These are phyloP conservation scores for Ips typographus DNA, from an alignment of 1,140 invertebrate species.

Conservation along the genomic window DNA sequence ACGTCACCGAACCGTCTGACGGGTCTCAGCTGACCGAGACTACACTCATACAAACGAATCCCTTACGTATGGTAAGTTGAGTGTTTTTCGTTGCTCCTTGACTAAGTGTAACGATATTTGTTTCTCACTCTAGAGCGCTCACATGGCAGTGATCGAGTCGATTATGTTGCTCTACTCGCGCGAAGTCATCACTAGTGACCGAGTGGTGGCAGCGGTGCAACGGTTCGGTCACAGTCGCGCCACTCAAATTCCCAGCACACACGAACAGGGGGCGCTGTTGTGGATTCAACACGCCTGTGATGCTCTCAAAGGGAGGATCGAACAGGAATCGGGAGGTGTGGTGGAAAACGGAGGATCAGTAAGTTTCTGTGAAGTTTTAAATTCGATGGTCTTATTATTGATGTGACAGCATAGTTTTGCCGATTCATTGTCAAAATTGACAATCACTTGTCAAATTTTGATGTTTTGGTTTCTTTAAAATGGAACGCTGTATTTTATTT, in stretches of 20 bases:
- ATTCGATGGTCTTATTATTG: background rate
- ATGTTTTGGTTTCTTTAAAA: no score
- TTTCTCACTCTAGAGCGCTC: slow-evolving; percentile 74
- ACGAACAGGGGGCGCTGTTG: slow-evolving; percentile 84
- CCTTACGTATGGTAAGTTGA: slow-evolving; percentile 84
- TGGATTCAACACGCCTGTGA: slow-evolving; percentile 89
- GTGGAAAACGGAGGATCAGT: slow-evolving; percentile 44
- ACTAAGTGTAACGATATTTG: background rate
- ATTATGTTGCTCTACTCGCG: slow-evolving; percentile 94
- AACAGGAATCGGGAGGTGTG: slow-evolving; percentile 52
- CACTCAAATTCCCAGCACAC: slow-evolving; percentile 64
- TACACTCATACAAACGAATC: slow-evolving; percentile 92
- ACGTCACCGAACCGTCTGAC: slow-evolving; percentile 80
- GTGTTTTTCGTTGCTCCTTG: background rate
- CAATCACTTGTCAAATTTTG: no score
- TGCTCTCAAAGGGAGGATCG: slow-evolving; percentile 68
- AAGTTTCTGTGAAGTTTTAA: slow-evolving; percentile 12
- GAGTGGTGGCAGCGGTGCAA: slow-evolving; percentile 81
- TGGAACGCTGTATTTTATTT: no score
- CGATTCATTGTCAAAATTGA: no score
- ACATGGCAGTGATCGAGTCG: slow-evolving; percentile 96
- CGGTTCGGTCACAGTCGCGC: slow-evolving; percentile 60
- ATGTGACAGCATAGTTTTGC: no score
- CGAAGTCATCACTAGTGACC: slow-evolving; percentile 88
- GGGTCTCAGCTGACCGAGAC: slow-evolving; percentile 87